Conservation (phyloP, 2,797 vertebrate species). For the Muraenolepis orangiensis region DNA sequence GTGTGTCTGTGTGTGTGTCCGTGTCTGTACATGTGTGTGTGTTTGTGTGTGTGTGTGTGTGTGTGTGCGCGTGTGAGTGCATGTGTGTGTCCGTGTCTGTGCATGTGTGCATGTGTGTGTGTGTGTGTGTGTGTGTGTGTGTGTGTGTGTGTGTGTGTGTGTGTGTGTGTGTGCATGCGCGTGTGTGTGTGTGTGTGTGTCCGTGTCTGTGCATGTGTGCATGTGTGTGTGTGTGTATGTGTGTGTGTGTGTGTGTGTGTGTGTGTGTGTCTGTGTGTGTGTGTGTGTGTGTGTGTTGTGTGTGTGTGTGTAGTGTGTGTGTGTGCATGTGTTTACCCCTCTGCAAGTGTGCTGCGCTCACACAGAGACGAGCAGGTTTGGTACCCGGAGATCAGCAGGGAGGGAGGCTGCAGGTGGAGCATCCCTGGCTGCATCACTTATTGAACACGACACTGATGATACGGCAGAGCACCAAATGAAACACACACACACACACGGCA, state of each 20-base stretch:
- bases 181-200: not conserved
- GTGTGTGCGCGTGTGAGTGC: constrained; percentile 9
- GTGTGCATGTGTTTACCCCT: not conserved
- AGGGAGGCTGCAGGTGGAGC: constrained; percentile 57
- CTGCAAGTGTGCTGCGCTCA: constrained; percentile 27
- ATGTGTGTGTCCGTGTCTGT: not conserved
- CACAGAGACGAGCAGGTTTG: constrained; percentile 12
- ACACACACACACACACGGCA: constrained; percentile 25
- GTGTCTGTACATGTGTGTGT: not conserved
- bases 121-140: constrained; percentile 1
- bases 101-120: not conserved
- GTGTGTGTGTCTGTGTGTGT: no score
- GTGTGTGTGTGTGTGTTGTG: not conserved
- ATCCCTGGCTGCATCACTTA: constrained; percentile 65
- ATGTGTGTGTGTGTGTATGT: constrained; percentile 1
- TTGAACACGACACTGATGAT: constrained; percentile 59
- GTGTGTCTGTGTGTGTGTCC: constrained; percentile 1
- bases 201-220: no score
- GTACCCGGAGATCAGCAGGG: constrained; percentile 52
- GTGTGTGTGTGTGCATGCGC: constrained; percentile 5
- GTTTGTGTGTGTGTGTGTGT: not conserved
- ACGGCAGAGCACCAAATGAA: constrained; percentile 66
- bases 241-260: constrained; percentile 5
- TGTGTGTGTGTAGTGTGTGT: not conserved
- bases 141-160: not conserved